Evolutionary conservation across 2,888 invertebrate genomes (phyloP).

Genomic region (Ptychoptera albimana): DNA sequence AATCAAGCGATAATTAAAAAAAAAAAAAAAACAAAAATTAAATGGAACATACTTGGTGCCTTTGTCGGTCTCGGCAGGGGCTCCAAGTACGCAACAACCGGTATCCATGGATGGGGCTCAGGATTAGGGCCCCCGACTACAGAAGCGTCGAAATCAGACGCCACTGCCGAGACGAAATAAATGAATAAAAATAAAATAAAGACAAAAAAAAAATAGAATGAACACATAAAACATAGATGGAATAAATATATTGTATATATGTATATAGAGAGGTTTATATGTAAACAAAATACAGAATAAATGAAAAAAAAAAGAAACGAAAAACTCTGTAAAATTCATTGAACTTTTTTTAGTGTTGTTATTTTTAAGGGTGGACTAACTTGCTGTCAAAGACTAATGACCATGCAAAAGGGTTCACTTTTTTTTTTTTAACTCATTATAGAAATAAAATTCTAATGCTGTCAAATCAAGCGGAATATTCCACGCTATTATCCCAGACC

Average conservation of each 20-base stretch:
- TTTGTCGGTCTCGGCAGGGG: slow-evolving; percentile 29
- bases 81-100: slow-evolving; percentile 29
- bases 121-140: slow-evolving; percentile 19
- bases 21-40: background rate
- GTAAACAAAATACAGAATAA: background rate
- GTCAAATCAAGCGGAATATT: too few species aligned
- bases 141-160: slow-evolving; percentile 22
- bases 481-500: too few species aligned
- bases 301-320: background rate
- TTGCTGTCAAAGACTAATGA: background rate
- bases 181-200: background rate
- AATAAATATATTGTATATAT: too few species aligned
- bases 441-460: too few species aligned
- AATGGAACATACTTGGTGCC: slow-evolving; percentile 29
- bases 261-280: background rate
- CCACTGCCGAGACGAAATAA: slow-evolving; percentile 21
- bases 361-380: background rate
- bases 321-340: background rate
- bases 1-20: background rate
- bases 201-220: slow-evolving; percentile 1
- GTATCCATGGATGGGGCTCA: slow-evolving; percentile 24
- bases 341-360: background rate
- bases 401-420: too few species aligned
- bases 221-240: background rate
- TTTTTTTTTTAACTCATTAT: too few species aligned